phyloP scores from a whole-genome alignment of 1,140 invertebrate species.

The Metopolophium dirhodum region DNA sequence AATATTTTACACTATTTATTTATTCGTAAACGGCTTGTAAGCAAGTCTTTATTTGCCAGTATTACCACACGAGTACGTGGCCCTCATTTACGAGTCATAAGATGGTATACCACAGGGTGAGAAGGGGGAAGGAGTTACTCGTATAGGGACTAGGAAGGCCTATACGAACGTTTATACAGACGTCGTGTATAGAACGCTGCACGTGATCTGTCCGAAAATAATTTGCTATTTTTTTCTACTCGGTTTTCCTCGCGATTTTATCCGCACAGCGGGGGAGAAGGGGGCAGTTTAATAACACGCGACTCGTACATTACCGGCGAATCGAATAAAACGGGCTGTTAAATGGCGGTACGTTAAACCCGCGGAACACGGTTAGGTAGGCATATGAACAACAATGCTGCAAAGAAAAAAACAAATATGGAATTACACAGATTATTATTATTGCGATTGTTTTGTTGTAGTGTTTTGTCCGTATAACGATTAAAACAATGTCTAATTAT shows the following conservation, averaged over 20 bases:
- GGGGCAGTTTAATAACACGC: background rate
- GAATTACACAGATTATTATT: constrained; percentile 21
- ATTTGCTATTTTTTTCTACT: background rate
- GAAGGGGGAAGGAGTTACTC: background rate
- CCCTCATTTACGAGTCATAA: background rate
- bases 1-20: background rate
- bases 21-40: background rate
- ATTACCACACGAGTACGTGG: background rate
- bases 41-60: background rate
- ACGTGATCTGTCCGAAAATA: background rate
- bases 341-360: background rate
- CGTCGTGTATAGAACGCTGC: background rate
- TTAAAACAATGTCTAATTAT: constrained; percentile 35
- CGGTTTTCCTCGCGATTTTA: background rate
- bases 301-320: background rate
- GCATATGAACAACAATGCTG: background rate
- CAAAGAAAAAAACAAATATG: constrained; percentile 2
- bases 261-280: background rate
- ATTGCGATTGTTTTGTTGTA: background rate
- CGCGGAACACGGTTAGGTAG: background rate
- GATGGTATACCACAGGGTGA: too few species aligned
- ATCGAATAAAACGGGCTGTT: background rate
- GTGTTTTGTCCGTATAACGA: background rate
- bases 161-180: background rate
- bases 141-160: background rate